A percentile compares a stretch with the other conserved stretches of the same genome.
Evolutionary conservation across 2,113 vertebrate genomes (phyloP).

Genomic region (Clarias macrocephalus): DNA sequence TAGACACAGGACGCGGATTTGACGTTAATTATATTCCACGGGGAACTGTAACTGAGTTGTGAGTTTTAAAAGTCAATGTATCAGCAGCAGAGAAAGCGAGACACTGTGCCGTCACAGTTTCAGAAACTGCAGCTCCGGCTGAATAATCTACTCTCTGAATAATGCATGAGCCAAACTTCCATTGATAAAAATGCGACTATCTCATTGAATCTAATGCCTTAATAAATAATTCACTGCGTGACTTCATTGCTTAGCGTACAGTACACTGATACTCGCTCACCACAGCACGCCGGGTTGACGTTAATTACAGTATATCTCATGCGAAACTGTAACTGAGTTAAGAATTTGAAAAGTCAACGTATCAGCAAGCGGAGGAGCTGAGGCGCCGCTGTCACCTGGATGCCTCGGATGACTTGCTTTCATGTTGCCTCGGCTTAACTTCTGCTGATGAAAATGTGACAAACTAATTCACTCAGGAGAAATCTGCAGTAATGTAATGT

Average conservation of each 20-base stretch:
- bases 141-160: not conserved
- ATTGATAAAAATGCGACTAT: constrained; percentile 17
- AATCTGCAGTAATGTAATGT: not conserved
- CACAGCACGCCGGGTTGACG: constrained; percentile 1
- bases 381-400: constrained; percentile 11
- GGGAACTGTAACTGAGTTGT: constrained; percentile 18
- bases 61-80: constrained; percentile 35
- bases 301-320: constrained; percentile 26
- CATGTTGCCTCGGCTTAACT: not conserved
- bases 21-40: constrained; percentile 37
- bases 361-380: not conserved
- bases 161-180: constrained; percentile 22
- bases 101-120: constrained; percentile 15
- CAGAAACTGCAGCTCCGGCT: constrained; percentile 6
- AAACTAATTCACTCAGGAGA: not conserved
- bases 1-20: constrained; percentile 14
- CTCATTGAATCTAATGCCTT: constrained; percentile 8
- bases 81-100: constrained; percentile 3
- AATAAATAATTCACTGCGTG: constrained; percentile 47
- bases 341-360: constrained; percentile 28
- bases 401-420: not conserved
- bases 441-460: not conserved
- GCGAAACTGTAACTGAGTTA: constrained; percentile 19
- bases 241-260: constrained; percentile 16
- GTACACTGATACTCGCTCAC: not conserved